A percentile compares a stretch with the other conserved stretches of the same genome.
Evolutionary conservation across 2,888 invertebrate species (phyloP).

Genomic region (Caenorhabditis sulstoni): DNA sequence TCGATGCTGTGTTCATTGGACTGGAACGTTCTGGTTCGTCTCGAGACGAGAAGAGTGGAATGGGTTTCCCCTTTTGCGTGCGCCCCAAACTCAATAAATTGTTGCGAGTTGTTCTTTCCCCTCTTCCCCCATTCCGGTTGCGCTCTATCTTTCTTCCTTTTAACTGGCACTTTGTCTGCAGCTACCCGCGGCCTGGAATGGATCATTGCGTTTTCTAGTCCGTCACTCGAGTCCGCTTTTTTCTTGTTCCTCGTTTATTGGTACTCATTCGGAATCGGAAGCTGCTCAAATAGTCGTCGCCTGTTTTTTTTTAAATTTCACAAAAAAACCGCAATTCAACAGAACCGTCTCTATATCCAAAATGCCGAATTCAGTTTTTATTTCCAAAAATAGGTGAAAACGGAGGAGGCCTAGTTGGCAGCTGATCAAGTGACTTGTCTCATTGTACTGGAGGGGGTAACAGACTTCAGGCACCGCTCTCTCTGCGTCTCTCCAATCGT

Average conservation of each 20-base stretch:
- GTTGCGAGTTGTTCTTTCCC: slow-evolving; percentile 33
- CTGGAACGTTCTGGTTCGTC: slow-evolving; percentile 47
- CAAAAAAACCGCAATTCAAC: slow-evolving; percentile 27
- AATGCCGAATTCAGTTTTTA: too few species aligned
- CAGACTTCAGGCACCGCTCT: slow-evolving; percentile 20
- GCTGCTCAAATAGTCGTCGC: slow-evolving; percentile 37
- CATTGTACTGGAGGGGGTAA: slow-evolving; percentile 20
- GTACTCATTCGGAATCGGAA: background rate
- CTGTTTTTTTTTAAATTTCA: background rate
- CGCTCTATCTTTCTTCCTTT: slow-evolving; percentile 18
- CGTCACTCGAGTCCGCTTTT: background rate
- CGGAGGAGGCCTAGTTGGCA: background rate
- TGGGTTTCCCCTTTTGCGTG: slow-evolving; percentile 36
- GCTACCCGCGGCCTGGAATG: background rate
- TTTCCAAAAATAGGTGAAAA: slow-evolving; percentile 13
- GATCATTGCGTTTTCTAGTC: background rate
- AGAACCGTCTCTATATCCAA: background rate
- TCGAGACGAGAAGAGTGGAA: slow-evolving; percentile 18
- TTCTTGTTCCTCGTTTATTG: too few species aligned
- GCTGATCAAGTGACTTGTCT: slow-evolving; percentile 36
- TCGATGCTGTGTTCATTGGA: slow-evolving; percentile 38
- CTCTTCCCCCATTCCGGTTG: slow-evolving; percentile 7
- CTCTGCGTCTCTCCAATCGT: slow-evolving; percentile 27
- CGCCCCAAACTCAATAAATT: slow-evolving; percentile 47
- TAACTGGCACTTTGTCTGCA: background rate